Evolutionary conservation across 2,113 vertebrate genomes (phyloP).

Genomic region (Ochotona curzoniae): DNA sequence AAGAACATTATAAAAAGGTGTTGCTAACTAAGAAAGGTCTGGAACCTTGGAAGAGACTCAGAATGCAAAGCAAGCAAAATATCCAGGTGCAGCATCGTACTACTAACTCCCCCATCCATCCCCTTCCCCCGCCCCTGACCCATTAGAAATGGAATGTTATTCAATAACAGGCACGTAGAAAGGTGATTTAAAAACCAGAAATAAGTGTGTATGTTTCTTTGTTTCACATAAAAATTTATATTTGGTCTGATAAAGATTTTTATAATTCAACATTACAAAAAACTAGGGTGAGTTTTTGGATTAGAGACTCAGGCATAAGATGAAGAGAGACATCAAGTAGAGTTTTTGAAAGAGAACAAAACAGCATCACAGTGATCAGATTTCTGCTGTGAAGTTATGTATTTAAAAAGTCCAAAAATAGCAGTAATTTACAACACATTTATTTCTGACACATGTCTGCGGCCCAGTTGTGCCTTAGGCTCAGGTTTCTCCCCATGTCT

Average conservation of each 20-base stretch:
- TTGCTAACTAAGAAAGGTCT: conserved; percentile 89
- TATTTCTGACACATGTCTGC: not conserved
- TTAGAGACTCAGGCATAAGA: not conserved
- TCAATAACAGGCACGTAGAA: not conserved
- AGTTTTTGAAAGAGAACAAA: conserved; percentile 43
- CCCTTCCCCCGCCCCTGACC: no score
- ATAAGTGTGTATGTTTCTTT: conserved; percentile 22
- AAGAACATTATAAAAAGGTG: conserved; percentile 87
- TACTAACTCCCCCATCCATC: no score
- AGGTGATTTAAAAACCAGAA: conserved; percentile 37
- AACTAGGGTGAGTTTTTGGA: not conserved
- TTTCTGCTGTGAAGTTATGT: not conserved
- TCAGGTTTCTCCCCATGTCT: not conserved
- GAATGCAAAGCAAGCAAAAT: conserved; percentile 85
- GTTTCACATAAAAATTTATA: conserved; percentile 31
- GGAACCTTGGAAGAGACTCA: conserved; percentile 92
- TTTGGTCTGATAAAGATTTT: conserved; percentile 47
- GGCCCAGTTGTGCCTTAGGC: not conserved
- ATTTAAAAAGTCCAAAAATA: not conserved
- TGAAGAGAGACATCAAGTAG: conserved; percentile 8
- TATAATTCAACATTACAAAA: conserved; percentile 46
- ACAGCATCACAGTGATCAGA: not conserved
- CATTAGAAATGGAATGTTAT: not conserved
- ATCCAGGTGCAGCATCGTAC: conserved; percentile 85
- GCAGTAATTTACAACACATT: not conserved